Conservation (phyloP, 2,113 vertebrate genomes). For the Silurus glanis region DNA sequence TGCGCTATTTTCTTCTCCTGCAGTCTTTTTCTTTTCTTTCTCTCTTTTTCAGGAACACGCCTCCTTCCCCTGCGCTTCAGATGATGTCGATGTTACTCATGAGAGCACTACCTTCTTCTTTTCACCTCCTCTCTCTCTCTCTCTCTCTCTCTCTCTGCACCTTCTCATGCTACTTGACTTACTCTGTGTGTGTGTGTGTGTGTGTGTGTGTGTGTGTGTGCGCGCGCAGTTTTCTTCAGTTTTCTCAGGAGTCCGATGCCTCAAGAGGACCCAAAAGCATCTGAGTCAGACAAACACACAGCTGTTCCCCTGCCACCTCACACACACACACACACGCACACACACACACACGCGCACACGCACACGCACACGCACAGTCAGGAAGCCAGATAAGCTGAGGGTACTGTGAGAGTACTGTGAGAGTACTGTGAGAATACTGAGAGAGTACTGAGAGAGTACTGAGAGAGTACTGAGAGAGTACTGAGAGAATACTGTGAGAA, state of each 20-base stretch:
- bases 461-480: too few species aligned
- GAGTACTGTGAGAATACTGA: too few species aligned
- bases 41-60: constrained; percentile 4
- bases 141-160: not conserved
- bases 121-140: too few species aligned
- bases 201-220: not conserved
- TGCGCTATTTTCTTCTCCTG: not conserved
- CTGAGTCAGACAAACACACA: constrained; percentile 40
- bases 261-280: constrained; percentile 6
- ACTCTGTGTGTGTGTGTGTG: not conserved
- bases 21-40: too few species aligned
- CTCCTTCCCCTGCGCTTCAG: not conserved
- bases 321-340: constrained; percentile 20
- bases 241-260: constrained; percentile 1
- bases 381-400: constrained; percentile 19
- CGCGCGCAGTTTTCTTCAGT: too few species aligned
- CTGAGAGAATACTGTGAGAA: too few species aligned
- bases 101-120: not conserved
- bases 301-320: constrained; percentile 36
- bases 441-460: too few species aligned
- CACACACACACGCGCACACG: constrained; percentile 17
- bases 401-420: too few species aligned
- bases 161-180: constrained; percentile 16
- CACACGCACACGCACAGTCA: constrained; percentile 22
- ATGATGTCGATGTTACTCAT: not conserved